A percentile compares a stretch with the other conserved stretches of the same genome.
Conservation (phyloP, 2,113 vertebrate genomes). For the Pachypanchax playfairii region DNA sequence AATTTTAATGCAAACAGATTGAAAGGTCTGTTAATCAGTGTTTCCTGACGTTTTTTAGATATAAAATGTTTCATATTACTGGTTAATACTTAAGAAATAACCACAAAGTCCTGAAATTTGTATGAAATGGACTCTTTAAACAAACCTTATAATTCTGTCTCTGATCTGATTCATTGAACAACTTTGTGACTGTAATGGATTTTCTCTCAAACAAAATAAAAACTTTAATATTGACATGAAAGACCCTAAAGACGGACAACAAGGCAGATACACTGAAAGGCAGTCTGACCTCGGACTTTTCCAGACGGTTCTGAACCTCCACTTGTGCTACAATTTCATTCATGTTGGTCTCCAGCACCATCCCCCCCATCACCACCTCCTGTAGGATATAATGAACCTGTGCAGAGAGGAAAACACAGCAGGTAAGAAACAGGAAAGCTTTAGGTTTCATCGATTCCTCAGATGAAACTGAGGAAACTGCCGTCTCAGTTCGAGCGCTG, state of each 20-base stretch:
- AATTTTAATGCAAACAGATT: too few relatives aligned
- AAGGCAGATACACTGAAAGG: background rate
- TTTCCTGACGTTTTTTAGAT: too few relatives aligned
- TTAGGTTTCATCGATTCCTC: slow-evolving; percentile 8
- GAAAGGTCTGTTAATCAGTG: too few relatives aligned
- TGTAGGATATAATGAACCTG: slow-evolving; percentile 88
- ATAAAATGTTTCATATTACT: too few relatives aligned
- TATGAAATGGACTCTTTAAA: too few relatives aligned
- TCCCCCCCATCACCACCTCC: slow-evolving; percentile 94
- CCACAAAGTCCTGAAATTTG: too few relatives aligned
- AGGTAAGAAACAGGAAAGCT: slow-evolving; percentile 16
- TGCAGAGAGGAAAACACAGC: slow-evolving; percentile 5
- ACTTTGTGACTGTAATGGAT: too few relatives aligned
- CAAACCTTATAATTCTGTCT: too few relatives aligned
- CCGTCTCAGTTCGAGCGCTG: background rate
- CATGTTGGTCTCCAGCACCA: slow-evolving; percentile 98
- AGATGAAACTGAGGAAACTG: background rate
- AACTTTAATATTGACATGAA: too few relatives aligned
- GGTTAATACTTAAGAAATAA: too few relatives aligned
- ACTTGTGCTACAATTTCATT: slow-evolving; percentile 92
- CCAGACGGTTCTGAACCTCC: slow-evolving; percentile 91
- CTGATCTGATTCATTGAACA: too few relatives aligned
- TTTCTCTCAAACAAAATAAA: too few relatives aligned
- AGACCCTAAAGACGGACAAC: background rate
- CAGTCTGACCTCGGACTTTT: slow-evolving; percentile 92